Conservation (phyloP, 2,113 vertebrate species). For the Sapajus apella region DNA sequence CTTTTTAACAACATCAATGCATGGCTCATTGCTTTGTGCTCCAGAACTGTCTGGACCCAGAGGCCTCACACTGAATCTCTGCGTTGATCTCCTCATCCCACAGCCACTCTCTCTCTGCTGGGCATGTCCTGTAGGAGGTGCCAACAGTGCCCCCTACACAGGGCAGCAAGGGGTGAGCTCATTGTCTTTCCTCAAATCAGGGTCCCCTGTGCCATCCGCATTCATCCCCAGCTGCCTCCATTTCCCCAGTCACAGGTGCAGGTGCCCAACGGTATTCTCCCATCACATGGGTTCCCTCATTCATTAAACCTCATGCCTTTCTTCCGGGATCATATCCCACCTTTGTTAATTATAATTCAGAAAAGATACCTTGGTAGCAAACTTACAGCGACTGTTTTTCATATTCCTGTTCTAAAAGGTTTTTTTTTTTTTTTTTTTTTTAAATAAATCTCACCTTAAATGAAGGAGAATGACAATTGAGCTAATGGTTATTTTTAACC, state of each 20-base stretch:
- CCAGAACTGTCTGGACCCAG: too few relatives aligned
- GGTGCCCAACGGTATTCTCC: rapidly evolving
- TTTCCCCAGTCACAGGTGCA: too few relatives aligned
- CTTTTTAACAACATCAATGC: not conserved
- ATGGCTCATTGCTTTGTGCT: rapidly evolving
- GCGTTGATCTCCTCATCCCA: not conserved
- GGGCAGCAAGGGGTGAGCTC: not conserved
- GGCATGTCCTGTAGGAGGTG: rapidly evolving
- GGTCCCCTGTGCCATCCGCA: too few relatives aligned
- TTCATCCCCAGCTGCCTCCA: not conserved
- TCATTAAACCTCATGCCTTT: not conserved
- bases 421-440: not conserved
- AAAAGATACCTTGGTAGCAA: not conserved
- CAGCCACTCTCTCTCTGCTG: rapidly evolving
- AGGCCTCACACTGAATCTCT: not conserved
- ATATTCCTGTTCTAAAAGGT: not conserved
- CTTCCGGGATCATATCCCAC: not conserved
- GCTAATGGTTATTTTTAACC: not conserved
- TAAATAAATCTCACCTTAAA: not conserved
- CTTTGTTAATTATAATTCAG: not conserved
- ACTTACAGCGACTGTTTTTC: not conserved
- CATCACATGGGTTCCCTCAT: not conserved
- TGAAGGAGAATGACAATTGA: not conserved
- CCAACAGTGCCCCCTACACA: not conserved
- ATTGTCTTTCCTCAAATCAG: not conserved